Percentiles rank a stretch among this genome's conserved stretches.
Evolutionary conservation across 2,797 vertebrate species (phyloP).

Genomic region (Lagorchestes hirsutus): DNA sequence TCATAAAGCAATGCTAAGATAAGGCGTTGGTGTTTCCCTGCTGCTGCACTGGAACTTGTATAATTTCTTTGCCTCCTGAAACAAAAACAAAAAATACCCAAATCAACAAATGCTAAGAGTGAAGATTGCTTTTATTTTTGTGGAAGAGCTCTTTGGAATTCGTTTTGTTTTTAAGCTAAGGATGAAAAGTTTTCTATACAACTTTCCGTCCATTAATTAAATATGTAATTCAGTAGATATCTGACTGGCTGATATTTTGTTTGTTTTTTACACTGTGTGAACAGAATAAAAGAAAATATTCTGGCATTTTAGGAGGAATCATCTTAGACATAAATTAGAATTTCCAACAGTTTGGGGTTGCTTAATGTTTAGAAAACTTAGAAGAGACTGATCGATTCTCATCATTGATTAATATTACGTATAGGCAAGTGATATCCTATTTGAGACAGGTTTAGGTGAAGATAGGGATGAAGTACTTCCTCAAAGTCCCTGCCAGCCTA

Average conservation of each 20-base stretch:
- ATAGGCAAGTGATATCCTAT: not conserved
- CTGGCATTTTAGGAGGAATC: conserved; percentile 34
- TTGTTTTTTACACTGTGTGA: not conserved
- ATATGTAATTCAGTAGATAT: not conserved
- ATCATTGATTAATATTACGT: not conserved
- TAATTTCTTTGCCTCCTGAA: not conserved
- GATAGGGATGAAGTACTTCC: not conserved
- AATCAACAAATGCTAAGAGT: not conserved
- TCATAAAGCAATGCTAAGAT: not conserved
- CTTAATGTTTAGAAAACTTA: conserved; percentile 48
- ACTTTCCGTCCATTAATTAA: not conserved
- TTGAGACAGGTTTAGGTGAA: conserved; percentile 26
- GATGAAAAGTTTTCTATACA: not conserved
- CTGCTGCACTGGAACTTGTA: not conserved
- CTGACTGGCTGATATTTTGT: not conserved
- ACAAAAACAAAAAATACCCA: not conserved
- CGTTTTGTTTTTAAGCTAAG: not conserved
- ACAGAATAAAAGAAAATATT: not conserved
- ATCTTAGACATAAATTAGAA: conserved; percentile 10
- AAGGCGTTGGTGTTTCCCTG: not conserved
- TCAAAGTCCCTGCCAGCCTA: not conserved
- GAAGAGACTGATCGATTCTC: conserved; percentile 10
- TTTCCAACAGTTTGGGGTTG: conserved; percentile 22
- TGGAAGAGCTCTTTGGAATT: not conserved
- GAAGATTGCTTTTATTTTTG: not conserved